Evolutionary conservation across 2,797 vertebrate genomes (phyloP).

Genomic region (Lepilemur septentrionalis): DNA sequence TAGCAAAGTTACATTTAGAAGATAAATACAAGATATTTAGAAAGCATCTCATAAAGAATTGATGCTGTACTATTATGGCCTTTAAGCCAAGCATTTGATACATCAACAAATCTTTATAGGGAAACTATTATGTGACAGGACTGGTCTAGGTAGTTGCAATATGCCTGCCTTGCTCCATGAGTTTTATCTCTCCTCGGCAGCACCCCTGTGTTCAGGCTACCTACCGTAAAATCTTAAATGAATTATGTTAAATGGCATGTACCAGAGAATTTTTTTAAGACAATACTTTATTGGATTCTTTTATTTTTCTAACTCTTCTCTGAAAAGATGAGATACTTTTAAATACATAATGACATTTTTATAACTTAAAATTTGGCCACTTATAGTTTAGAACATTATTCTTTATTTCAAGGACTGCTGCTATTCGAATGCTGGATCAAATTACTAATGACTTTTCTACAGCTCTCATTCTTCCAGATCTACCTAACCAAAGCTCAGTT

Average conservation of each 20-base stretch:
- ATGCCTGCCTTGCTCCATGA: not conserved
- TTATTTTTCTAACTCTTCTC: conserved; percentile 15
- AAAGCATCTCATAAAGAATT: conserved; percentile 58
- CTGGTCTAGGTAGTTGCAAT: not conserved
- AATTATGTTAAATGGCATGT: conserved; percentile 27
- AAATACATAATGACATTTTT: conserved; percentile 24
- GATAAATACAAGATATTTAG: conserved; percentile 60
- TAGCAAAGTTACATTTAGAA: conserved; percentile 46
- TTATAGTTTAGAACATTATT: conserved; percentile 13
- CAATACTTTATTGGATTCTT: not conserved
- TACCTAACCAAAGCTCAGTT: not conserved
- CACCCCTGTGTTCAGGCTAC: not conserved
- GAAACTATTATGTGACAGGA: conserved; percentile 18
- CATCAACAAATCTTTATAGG: conserved; percentile 41
- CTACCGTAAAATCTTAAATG: conserved; percentile 26
- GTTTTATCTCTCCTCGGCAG: conserved; percentile 38
- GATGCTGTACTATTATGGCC: not conserved
- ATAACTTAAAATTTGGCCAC: conserved; percentile 28
- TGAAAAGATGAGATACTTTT: conserved; percentile 33
- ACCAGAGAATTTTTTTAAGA: not conserved
- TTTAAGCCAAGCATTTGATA: not conserved
- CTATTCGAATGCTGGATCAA: conserved; percentile 32
- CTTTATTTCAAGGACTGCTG: not conserved
- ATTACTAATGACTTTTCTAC: not conserved
- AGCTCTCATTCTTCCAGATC: conserved; percentile 19